Conservation (phyloP, 2,888 invertebrate species). For the Leptopterna dolabrata region DNA sequence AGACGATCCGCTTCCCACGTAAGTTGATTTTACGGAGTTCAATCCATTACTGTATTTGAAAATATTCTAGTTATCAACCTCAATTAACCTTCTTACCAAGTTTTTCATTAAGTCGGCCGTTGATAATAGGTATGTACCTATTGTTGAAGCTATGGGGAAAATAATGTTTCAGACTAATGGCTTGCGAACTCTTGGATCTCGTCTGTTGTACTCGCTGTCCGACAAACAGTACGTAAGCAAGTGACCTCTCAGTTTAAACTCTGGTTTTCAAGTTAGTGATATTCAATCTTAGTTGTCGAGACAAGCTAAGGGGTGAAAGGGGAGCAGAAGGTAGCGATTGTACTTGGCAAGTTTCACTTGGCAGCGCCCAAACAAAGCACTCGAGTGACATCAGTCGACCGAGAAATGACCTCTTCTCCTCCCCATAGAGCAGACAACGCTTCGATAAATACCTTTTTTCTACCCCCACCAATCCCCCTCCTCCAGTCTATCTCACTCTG, state of each 20-base stretch:
- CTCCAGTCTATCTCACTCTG: not conserved
- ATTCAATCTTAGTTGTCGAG: slow-evolving; percentile 8
- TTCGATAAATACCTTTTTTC: slow-evolving; percentile 7
- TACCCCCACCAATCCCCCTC: not conserved
- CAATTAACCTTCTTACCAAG: too few species aligned
- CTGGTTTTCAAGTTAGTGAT: slow-evolving; percentile 8
- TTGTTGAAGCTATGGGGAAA: too few species aligned
- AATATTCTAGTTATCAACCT: too few species aligned
- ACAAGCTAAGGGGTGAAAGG: slow-evolving; percentile 19
- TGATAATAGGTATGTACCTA: too few species aligned
- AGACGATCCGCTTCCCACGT: too few species aligned
- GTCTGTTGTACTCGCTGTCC: too few species aligned
- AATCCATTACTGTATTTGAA: too few species aligned
- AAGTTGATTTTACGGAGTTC: too few species aligned
- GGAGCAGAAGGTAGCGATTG: not conserved
- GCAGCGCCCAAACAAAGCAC: not conserved
- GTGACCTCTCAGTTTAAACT: not conserved
- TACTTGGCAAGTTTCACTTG: slow-evolving; percentile 22
- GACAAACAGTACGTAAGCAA: not conserved
- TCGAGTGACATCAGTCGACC: slow-evolving; percentile 16
- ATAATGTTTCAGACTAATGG: too few species aligned
- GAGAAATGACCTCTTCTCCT: slow-evolving; percentile 17
- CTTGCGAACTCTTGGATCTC: too few species aligned
- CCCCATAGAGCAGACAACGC: not conserved
- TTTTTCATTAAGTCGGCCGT: too few species aligned